Evolutionary conservation across 1,140 invertebrate genomes (phyloP), one percentile per base, ranked within the genome.

Genomic region (Spodoptera frugiperda): DNA sequence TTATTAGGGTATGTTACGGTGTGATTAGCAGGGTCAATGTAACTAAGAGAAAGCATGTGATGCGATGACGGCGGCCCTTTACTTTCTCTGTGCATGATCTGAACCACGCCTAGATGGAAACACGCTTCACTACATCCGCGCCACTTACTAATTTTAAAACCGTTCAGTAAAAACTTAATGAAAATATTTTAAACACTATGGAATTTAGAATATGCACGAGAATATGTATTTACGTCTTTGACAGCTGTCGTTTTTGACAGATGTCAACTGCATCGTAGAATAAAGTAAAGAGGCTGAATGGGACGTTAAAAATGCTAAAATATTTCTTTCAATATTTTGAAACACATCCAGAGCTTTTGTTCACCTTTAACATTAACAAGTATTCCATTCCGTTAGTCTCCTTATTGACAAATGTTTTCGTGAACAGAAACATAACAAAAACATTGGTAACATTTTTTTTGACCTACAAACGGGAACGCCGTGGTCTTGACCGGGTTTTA

Each of bases 41-140:
- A 76, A 74, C 71, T 57, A 71, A 84, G 89, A 88, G 90, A 92
- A 92, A 92, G 89, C 87, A 82, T 76, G 70, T 77, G 61, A 79
- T 75, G 67, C 51, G 59, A 73, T 80, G 78, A 79, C 63, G 81
- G 48, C 55, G 80, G 84, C 87, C 85, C 87, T 89, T 86, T 89
- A 89, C 90, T 91, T 91, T 90, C 89, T 89, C 88, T 79, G 73
- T 63, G 80, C 78, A 78, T 81, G 78, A 61, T 73, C 54, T 59
- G 65, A 55, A 77, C 77, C 82, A 80, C 83, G 67, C 77, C 79
- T 83, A 73, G 55, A 39, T 65, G 75, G 49, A 5, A 70, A 71
- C 49, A 73, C 46, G 74, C 73, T 72, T 77, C 73, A 63, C 61
- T 71, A 76, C 77, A 59, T 46, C 63, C 39, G 44, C 21, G 51